Percentiles rank a stretch among this genome's conserved stretches.
Conservation (phyloP, 2,113 vertebrate genomes). For the Colossoma macropomum region DNA sequence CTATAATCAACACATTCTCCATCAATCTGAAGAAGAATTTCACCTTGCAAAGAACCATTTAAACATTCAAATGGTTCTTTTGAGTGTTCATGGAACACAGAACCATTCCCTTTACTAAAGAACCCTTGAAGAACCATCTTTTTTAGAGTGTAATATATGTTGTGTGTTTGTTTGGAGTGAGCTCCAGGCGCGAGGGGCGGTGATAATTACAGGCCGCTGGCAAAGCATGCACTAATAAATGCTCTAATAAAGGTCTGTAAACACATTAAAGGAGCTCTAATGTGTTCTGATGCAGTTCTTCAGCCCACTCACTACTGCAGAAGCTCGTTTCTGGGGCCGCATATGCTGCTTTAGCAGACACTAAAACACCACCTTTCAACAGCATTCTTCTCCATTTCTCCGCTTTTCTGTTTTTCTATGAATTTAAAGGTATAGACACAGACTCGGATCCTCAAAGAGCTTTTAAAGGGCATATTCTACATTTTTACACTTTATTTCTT, state of each 20-base stretch:
- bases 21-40: no score
- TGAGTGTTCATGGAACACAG: not conserved
- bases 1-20: no score
- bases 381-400: no score
- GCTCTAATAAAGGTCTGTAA: conserved; percentile 6
- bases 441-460: no score
- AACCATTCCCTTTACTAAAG: no score
- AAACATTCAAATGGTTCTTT: not conserved
- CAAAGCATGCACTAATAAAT: conserved; percentile 3
- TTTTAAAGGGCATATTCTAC: no score
- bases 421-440: no score
- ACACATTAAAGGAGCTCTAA: conserved; percentile 5
- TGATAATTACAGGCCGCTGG: conserved; percentile 5
- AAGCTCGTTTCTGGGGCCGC: not conserved
- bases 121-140: no score
- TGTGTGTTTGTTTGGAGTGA: conserved; percentile 3
- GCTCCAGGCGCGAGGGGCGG: not conserved
- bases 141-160: not conserved
- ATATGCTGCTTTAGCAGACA: not conserved
- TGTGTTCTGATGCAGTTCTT: not conserved
- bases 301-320: not conserved
- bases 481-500: no score
- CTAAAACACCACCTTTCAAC: no score
- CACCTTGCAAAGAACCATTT: no score
- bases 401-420: no score